Evolutionary conservation across 2,888 invertebrate genomes (phyloP), one percentile per base, ranked within the genome.

Genomic region (Meteorus colon): DNA sequence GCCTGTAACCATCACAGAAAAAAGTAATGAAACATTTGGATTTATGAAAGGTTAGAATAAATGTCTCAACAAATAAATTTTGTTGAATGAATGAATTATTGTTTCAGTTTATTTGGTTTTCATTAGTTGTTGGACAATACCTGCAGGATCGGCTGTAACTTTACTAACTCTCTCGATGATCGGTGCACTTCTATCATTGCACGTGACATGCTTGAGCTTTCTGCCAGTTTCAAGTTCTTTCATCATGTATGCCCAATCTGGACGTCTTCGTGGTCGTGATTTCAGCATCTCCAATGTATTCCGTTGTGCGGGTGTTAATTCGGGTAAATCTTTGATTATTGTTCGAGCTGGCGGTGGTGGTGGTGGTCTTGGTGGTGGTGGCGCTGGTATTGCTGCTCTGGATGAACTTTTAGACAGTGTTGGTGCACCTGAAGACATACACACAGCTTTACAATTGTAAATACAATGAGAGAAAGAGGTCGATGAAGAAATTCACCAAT

Each of bases 221-320:
- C 89, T 94, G 68, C 96, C 96, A 80, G 93, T 91, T 87, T 96
- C 96, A n/a, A 97, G 95, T 89, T 97, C 97, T 89, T 96, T 96
- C 94, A 97, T 95, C 94, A 97, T 95, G 83, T 94, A 93, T 19
- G 93, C 95, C 96, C 96, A 97, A 87, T 97, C 97, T 0, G 97
- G 97, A 81, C 96, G 92, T 86, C 92, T 94, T 81, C 96, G 92
- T 0, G 96, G 96, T 82, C 96, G 92, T 82, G 94, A 91, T 86
- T 93, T 94, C 27, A 96, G 92, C 82, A 92, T 91, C 77, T 96
- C 96, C 77, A 97, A 84, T 83, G 91, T 93, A 82, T 93, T 92
- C 79, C 93, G 90, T 84, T 95, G 95, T 14, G 91, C 86, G 0
- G 92, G 91, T 70, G 92, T 91, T 0, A 95, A 84, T 0, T 92